Conservation (phyloP, 2,888 invertebrate genomes). For the Eledone cirrhosa region DNA sequence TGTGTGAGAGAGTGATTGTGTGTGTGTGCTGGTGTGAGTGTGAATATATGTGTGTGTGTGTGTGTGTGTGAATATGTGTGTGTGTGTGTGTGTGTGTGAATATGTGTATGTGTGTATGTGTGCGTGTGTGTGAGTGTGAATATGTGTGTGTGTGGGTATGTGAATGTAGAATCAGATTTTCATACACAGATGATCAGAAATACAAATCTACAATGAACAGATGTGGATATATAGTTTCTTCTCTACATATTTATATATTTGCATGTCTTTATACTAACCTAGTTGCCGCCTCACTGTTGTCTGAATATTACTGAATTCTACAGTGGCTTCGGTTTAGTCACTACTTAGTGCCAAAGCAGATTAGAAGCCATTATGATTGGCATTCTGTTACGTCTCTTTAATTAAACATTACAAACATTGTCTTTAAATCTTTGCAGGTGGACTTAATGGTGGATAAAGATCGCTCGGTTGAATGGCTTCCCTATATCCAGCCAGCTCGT, state of each 20-base stretch:
- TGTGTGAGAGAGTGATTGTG: background rate
- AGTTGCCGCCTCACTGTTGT: too few species aligned
- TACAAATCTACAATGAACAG: too few species aligned
- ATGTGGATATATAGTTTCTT: too few species aligned
- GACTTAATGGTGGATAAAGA: conserved; percentile 41
- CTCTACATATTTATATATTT: too few species aligned
- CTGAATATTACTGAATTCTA: too few species aligned
- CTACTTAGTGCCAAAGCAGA: background rate
- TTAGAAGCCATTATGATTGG: background rate
- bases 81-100: background rate
- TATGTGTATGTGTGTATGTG: too few species aligned
- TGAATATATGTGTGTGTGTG: background rate
- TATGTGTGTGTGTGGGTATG: too few species aligned
- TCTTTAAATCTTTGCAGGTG: conserved; percentile 37
- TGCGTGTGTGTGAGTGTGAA: too few species aligned
- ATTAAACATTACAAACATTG: background rate
- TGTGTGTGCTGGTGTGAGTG: background rate
- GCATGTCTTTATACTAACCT: too few species aligned
- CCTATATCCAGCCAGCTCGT: conserved; percentile 64
- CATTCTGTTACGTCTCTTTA: conserved; percentile 4
- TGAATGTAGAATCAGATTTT: too few species aligned
- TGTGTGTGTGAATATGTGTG: background rate
- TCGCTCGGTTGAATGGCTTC: conserved; percentile 60
- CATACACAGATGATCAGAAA: too few species aligned
- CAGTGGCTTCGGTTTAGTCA: background rate